phyloP scores from a whole-genome alignment of 1,140 invertebrate genomes.

The Copidosoma floridanum region DNA sequence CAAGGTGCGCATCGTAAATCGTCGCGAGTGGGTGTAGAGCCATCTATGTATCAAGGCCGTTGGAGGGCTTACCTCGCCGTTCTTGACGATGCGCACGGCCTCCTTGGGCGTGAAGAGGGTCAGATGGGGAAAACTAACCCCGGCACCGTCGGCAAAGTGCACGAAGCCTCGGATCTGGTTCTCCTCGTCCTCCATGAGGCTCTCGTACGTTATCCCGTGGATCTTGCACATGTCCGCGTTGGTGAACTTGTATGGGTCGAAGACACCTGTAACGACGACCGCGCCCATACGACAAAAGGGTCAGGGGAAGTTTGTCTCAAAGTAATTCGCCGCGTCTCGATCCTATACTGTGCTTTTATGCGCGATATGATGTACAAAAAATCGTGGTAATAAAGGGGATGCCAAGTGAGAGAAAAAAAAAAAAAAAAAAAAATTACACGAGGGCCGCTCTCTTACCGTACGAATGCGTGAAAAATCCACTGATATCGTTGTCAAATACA shows the following conservation, averaged over 20 bases:
- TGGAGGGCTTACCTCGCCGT: slow-evolving; percentile 65
- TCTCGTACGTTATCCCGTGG: slow-evolving; percentile 76
- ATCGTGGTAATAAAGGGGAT: too few relatives aligned
- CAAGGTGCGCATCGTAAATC: too few relatives aligned
- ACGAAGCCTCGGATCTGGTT: slow-evolving; percentile 73
- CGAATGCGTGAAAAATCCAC: too few relatives aligned
- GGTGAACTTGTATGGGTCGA: slow-evolving; percentile 75
- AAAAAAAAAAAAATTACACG: too few relatives aligned
- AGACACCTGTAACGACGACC: slow-evolving; percentile 61
- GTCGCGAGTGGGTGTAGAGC: too few relatives aligned
- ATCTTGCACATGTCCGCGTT: slow-evolving; percentile 78
- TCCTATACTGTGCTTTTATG: too few relatives aligned
- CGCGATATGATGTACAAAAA: too few relatives aligned
- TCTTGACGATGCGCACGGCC: slow-evolving; percentile 75
- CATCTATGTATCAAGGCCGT: too few relatives aligned
- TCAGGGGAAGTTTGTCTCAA: not conserved
- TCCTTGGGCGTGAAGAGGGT: slow-evolving; percentile 75
- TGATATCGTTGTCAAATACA: too few relatives aligned
- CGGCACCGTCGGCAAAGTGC: slow-evolving; percentile 71
- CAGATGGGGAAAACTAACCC: slow-evolving; percentile 72
- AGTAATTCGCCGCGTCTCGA: not conserved
- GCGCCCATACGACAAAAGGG: too few relatives aligned
- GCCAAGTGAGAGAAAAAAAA: too few relatives aligned
- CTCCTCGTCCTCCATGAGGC: slow-evolving; percentile 79
- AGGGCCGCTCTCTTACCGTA: too few relatives aligned